These are phyloP conservation scores for Mesembrinibis cayennensis DNA, from an alignment of 2,113 vertebrate genomes.

Conservation along the genomic window DNA sequence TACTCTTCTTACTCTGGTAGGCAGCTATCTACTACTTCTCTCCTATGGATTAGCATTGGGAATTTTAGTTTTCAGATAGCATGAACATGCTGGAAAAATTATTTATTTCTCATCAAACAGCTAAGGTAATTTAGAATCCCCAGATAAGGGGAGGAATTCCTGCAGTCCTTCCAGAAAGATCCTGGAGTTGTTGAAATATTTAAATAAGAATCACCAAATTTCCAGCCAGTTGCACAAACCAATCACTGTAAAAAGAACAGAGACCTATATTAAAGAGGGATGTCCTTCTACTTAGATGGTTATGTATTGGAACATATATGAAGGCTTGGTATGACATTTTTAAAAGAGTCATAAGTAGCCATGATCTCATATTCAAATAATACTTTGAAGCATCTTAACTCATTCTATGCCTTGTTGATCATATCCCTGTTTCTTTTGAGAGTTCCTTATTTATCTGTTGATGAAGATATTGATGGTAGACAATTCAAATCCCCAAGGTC, in stretches of 20 bases:
- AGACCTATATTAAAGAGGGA: background rate
- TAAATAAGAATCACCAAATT: background rate
- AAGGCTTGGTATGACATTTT: rapidly evolving
- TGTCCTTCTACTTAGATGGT: background rate
- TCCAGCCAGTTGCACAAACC: background rate
- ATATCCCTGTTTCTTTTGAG: background rate
- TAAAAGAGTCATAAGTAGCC: background rate
- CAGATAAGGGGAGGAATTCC: background rate
- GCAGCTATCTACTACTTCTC: background rate
- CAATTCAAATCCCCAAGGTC: background rate
- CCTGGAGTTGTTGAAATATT: background rate
- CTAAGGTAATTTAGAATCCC: background rate
- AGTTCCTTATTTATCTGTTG: background rate
- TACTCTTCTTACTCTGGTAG: background rate
- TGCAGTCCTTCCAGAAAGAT: background rate
- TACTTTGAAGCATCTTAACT: background rate
- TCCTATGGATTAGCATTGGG: background rate
- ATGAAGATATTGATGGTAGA: background rate
- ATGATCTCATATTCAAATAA: background rate
- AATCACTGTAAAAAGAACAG: background rate
- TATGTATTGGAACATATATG: background rate
- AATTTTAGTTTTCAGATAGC: background rate
- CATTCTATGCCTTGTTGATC: background rate
- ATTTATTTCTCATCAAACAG: background rate
- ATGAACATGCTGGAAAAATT: background rate